Evolutionary conservation across 2,888 invertebrate genomes (phyloP).

Genomic region (Cheilosia vulpina): DNA sequence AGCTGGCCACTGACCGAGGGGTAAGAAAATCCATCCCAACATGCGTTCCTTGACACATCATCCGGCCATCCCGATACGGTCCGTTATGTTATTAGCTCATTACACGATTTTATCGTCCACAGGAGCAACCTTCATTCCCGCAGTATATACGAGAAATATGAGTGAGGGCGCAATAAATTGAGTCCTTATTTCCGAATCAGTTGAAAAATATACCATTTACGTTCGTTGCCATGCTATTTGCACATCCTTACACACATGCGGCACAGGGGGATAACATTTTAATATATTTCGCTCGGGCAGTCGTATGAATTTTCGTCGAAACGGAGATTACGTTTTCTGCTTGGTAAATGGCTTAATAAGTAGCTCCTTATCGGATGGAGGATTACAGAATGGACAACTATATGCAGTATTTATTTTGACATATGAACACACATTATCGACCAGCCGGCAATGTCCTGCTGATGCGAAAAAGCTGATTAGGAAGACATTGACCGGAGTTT

Average conservation of each 20-base stretch:
- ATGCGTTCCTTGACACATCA: slow-evolving; percentile 67
- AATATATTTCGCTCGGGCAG: slow-evolving; percentile 56
- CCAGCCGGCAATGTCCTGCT: slow-evolving; percentile 44
- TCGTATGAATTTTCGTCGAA: slow-evolving; percentile 49
- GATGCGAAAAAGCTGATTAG: slow-evolving; percentile 55
- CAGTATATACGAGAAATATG: slow-evolving; percentile 66
- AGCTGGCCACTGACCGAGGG: slow-evolving; percentile 20
- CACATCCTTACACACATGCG: slow-evolving; percentile 69
- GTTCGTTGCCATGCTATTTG: slow-evolving; percentile 71
- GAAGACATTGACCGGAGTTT: slow-evolving; percentile 7
- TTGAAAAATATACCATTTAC: slow-evolving; percentile 75
- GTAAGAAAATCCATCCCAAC: slow-evolving; percentile 25
- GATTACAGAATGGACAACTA: slow-evolving; percentile 75
- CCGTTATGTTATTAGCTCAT: slow-evolving; percentile 75
- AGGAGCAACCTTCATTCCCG: slow-evolving; percentile 49
- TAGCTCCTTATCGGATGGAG: slow-evolving; percentile 71
- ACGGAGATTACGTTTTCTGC: slow-evolving; percentile 75
- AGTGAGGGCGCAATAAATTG: slow-evolving; percentile 73
- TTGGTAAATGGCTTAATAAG: slow-evolving; percentile 75
- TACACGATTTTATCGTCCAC: slow-evolving; percentile 73
- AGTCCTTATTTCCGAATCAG: slow-evolving; percentile 76
- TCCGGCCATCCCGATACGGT: slow-evolving; percentile 58
- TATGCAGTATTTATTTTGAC: slow-evolving; percentile 76
- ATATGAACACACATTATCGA: slow-evolving; percentile 73
- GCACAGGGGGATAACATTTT: slow-evolving; percentile 53